phyloP scores from a whole-genome alignment of 1,140 invertebrate genomes.

The Nylanderia fulva region DNA sequence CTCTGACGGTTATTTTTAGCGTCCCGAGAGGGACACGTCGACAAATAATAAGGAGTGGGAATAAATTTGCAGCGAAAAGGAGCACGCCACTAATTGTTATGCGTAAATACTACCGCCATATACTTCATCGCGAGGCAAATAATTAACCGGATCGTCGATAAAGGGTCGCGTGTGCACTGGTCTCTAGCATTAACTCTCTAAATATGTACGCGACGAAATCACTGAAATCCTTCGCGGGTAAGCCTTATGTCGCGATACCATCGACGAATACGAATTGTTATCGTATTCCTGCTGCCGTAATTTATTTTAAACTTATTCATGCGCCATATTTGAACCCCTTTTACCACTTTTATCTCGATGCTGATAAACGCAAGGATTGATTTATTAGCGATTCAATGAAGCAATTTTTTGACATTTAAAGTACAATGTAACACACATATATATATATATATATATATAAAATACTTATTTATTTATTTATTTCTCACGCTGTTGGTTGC shows the following conservation, averaged over 20 bases:
- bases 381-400: conserved; percentile 24
- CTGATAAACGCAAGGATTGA: conserved; percentile 10
- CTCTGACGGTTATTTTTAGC: neutral
- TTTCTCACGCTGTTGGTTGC: neutral
- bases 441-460: no score
- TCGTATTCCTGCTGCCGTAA: conserved; percentile 16
- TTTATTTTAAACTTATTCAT: conserved; percentile 36
- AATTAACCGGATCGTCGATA: conserved; percentile 26
- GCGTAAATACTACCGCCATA: conserved; percentile 40
- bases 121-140: neutral
- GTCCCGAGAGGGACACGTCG: neutral
- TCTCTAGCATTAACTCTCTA: conserved; percentile 11
- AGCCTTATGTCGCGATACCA: neutral
- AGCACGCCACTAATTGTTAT: conserved; percentile 38
- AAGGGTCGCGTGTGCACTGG: conserved; percentile 35
- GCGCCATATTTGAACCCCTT: conserved; percentile 14
- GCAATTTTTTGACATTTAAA: neutral
- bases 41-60: conserved; percentile 40
- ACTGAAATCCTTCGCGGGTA: neutral
- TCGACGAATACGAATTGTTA: conserved; percentile 8
- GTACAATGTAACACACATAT: no score
- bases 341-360: neutral
- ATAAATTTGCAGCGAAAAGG: conserved; percentile 14
- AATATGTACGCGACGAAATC: neutral
- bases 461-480: no score